phyloP scores from a whole-genome alignment of 2,888 invertebrate genomes.

The Orthosia gracilis region DNA sequence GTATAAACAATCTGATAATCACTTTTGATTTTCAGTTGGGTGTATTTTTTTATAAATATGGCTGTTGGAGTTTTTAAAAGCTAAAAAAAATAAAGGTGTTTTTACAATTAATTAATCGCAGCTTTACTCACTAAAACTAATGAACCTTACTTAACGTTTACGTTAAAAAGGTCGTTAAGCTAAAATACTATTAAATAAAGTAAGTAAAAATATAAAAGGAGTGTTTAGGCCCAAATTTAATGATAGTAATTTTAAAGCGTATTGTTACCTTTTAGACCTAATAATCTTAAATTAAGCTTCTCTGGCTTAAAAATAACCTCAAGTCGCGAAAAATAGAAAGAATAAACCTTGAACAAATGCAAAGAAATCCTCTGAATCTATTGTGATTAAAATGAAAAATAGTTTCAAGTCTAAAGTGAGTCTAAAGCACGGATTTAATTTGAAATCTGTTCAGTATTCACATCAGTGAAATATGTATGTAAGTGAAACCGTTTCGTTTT shows the following conservation, averaged over 20 bases:
- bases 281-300: slow-evolving; percentile 2
- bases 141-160: slow-evolving; percentile 8
- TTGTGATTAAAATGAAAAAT: slow-evolving; percentile 21
- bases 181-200: slow-evolving; percentile 36
- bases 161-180: background rate
- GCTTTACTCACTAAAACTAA: background rate
- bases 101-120: background rate
- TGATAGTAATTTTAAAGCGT: slow-evolving; percentile 29
- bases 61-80: no score
- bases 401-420: slow-evolving; percentile 19
- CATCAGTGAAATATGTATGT: slow-evolving; percentile 6
- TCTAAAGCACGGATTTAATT: slow-evolving; percentile 28
- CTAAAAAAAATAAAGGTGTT: background rate
- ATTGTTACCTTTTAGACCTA: slow-evolving; percentile 4
- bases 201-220: slow-evolving; percentile 37
- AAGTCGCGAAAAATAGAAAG: background rate
- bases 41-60: no score
- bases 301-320: background rate
- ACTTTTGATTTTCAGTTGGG: no score
- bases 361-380: background rate
- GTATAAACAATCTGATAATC: no score
- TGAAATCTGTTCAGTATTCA: slow-evolving; percentile 16
- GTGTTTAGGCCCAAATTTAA: slow-evolving; percentile 29
- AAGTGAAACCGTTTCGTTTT: slow-evolving; percentile 12
- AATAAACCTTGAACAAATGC: background rate